Evolutionary conservation across 2,113 vertebrate species (phyloP).

Genomic region (Coturnix japonica): DNA sequence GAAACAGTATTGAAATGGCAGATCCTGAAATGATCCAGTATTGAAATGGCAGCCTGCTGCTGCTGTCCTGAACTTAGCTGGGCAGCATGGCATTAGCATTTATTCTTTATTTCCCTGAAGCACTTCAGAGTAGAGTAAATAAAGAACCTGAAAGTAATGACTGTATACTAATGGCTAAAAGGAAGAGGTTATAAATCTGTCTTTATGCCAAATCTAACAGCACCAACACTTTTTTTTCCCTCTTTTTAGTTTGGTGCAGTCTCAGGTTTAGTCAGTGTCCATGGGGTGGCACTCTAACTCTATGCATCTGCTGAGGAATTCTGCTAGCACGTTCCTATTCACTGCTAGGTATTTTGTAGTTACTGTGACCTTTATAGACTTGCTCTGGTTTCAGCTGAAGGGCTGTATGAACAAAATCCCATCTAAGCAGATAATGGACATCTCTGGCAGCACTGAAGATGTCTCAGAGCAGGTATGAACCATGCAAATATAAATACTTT

Average conservation of each 20-base stretch:
- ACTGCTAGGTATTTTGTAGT: not conserved
- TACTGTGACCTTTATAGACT: too few species aligned
- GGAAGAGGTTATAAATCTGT: not conserved
- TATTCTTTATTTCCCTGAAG: not conserved
- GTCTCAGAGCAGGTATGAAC: not conserved
- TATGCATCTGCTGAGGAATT: not conserved
- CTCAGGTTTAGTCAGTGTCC: not conserved
- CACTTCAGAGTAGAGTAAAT: not conserved
- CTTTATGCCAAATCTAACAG: not conserved
- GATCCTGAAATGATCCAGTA: too few species aligned
- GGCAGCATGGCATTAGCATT: accelerated
- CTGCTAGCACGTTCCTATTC: not conserved
- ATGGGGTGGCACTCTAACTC: not conserved
- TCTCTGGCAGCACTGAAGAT: not conserved
- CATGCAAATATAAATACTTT: not conserved
- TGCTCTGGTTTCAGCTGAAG: not conserved
- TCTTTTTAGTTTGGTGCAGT: not conserved
- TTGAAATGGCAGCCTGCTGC: not conserved
- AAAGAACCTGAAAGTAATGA: not conserved
- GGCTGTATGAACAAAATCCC: not conserved
- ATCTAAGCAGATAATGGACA: not conserved
- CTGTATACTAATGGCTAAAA: not conserved
- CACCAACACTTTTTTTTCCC: not conserved
- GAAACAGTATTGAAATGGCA: not conserved
- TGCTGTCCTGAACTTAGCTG: not conserved